Conservation (phyloP, 2,888 invertebrate genomes). For the Aspidiotus rigidus region DNA sequence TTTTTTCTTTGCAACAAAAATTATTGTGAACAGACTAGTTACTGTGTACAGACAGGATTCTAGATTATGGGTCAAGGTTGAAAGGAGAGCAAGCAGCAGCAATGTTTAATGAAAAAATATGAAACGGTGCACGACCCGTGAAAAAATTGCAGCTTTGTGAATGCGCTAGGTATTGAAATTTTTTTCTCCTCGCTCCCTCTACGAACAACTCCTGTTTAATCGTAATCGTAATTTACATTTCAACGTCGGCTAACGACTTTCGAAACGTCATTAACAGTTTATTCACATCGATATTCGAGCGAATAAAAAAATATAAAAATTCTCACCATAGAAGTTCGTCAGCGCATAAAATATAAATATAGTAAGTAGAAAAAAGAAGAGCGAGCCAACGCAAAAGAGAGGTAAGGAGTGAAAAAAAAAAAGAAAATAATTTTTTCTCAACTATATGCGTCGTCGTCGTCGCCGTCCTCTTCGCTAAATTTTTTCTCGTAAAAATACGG, state of each 20-base stretch:
- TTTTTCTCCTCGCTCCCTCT: no score
- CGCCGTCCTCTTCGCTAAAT: constrained; percentile 9
- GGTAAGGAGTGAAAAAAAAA: constrained; percentile 15
- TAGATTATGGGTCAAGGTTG: no score
- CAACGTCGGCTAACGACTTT: no score
- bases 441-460: background rate
- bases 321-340: background rate
- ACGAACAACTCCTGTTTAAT: no score
- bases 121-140: background rate
- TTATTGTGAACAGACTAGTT: no score
- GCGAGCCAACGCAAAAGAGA: background rate
- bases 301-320: constrained; percentile 22
- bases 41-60: no score
- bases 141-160: no score
- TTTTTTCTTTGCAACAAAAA: background rate
- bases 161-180: no score
- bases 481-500: constrained; percentile 29
- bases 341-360: no score
- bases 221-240: no score
- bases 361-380: constrained; percentile 9
- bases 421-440: constrained; percentile 12
- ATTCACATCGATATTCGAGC: constrained; percentile 21
- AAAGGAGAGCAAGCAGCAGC: no score
- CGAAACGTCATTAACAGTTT: constrained; percentile 21
- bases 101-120: background rate